Base-by-base conservation (phyloP, 2,888 invertebrate genomes). In the Atrina japonica region DNA sequence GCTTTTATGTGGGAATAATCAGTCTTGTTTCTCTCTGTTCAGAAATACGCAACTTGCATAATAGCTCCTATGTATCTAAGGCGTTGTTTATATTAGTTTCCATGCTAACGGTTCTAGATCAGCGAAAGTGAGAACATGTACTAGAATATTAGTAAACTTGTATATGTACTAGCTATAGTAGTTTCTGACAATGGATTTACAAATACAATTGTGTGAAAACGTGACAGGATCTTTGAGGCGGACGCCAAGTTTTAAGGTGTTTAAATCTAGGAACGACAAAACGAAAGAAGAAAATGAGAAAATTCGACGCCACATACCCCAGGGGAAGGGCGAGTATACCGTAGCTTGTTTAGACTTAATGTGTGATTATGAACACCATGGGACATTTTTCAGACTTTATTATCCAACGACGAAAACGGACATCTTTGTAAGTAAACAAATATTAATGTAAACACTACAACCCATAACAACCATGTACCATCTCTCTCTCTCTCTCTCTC, bases 291-390 rank as follows among this genome's bases (percentile, higher is more conserved):
- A n/a, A n/a, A 56, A 35, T 40, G 72, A 73, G 7, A 75, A 77
- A 41, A 66, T 80, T 29, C 81, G 84, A 0, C 78, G 82, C 16
- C 88, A 88, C 71, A 67, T 87, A 1, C 88, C 88, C 7, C 73
- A 80, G n/a, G 82, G 82, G 1, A 76, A 76, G 14, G 88, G 93
- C 7, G 91, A 91, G 1, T 92, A 91, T 86, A 88, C 91, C 47
- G 93, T 93, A 35, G 93, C 93, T 60, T 93, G 92, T 80, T 87
- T 92, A 40, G 94, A 94, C 88, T 85, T 93, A 27, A 93, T 93
- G 93, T 89, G 92, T 43, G 92, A 91, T 68, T 92, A 92, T 18
- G 53, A 41, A 2, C 89, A 91, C 80, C 87, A 91, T 14, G 93
- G 93, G 9, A 84, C 92, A 27, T 93, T 93, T 80, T 88, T 93